Conservation (phyloP, 2,888 invertebrate species). For the Rhopalosiphum nymphaeae region DNA sequence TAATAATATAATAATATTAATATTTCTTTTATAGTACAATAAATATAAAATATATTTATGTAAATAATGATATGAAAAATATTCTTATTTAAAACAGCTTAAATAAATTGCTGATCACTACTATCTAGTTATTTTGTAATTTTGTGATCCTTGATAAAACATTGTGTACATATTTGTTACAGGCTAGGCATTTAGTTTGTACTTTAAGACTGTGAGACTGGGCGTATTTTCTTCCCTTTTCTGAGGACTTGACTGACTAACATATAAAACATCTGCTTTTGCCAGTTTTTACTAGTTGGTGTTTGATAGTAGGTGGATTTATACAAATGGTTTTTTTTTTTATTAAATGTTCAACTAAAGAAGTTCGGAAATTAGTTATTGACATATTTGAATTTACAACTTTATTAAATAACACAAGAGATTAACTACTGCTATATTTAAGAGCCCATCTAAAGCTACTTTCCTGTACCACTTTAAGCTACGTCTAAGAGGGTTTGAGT, state of each 20-base stretch:
- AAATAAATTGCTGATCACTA: conserved; percentile 14
- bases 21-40: too few species aligned
- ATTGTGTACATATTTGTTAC: background rate
- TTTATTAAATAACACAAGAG: background rate
- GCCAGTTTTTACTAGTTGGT: too few species aligned
- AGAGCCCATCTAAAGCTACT: conserved; percentile 25
- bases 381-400: background rate
- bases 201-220: background rate
- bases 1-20: too few species aligned
- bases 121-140: background rate
- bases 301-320: too few species aligned
- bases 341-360: background rate
- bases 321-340: background rate
- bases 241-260: too few species aligned
- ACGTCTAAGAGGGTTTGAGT: background rate
- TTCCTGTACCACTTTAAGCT: conserved; percentile 47
- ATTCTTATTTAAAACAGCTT: conserved; percentile 10
- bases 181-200: background rate
- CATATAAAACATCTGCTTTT: too few species aligned
- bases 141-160: conserved; percentile 14
- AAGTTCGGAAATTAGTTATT: background rate
- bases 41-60: too few species aligned
- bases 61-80: background rate
- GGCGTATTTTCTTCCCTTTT: too few species aligned
- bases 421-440: conserved; percentile 24